Evolutionary conservation across 2,888 invertebrate genomes (phyloP), one percentile per base, ranked within the genome.

Genomic region (Athrips mouffetella): DNA sequence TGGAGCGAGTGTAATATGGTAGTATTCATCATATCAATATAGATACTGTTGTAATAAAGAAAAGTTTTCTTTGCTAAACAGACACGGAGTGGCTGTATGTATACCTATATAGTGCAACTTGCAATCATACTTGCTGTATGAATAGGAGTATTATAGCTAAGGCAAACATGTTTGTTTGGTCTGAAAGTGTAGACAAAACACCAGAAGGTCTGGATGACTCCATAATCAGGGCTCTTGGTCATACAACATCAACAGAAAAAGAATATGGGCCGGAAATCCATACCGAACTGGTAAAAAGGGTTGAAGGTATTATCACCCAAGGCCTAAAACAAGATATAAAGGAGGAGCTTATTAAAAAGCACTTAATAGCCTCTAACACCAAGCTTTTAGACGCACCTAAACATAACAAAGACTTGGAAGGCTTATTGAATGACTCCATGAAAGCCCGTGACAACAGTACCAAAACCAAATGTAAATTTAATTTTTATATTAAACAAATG

Each of bases 181-280:
- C 25, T 25, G 25, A 25, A 25, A 6, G 25, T 25, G 25, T 25
- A 6, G 25, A 25, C 8, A 25, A 25, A 4, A 25, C 25, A 25
- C 8, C 15, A 45, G 45, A 31, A 33, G 21, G 23, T 13, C 16
- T 47, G 31, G 47, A 47, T 41, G 47, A 40, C 15, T 30, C 30
- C 7, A 47, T 47, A 21, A 31, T 47, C n/a, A 40, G 20, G 40
- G 47, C 41, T 47, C 47, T 47, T 20, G 40, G 40, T 47, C 30
- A 47, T 11, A 41, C 47, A 11, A 31, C 15, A 21, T 30, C 30
- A 10, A 30, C 30, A 40, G 30, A 30, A 30, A 47, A 47, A 30
- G 39, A 40, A 29, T 47, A 47, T 47, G 47, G 47, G 31, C 30
- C 39, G 13, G 47, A 40, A 7, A 40, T 47, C 23, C 47, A 47